Evolutionary conservation across 1,140 invertebrate species (phyloP).

Genomic region (Neotoxoptera formosana): DNA sequence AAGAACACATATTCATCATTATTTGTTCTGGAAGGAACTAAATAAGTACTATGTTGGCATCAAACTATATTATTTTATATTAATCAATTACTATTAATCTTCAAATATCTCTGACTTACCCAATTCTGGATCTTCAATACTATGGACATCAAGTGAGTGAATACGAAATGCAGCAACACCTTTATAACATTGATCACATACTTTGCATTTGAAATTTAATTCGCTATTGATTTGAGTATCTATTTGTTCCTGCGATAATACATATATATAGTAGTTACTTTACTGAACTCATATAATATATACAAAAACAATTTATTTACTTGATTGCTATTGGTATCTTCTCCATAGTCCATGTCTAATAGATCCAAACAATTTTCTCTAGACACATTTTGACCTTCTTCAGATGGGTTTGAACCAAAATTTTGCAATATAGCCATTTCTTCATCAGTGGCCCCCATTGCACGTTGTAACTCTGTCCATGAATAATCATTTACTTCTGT

Average conservation of each 20-base stretch:
- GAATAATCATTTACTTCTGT: conserved; percentile 59
- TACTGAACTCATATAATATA: not conserved
- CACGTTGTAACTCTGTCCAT: conserved; percentile 62
- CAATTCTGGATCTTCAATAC: conserved; percentile 54
- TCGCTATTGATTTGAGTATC: conserved; percentile 26
- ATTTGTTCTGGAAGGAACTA: not conserved
- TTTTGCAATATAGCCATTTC: conserved; percentile 63
- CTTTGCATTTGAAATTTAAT: conserved; percentile 44
- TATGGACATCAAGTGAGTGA: conserved; percentile 49
- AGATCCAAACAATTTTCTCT: conserved; percentile 13
- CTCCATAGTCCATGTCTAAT: conserved; percentile 26
- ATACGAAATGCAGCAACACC: conserved; percentile 55
- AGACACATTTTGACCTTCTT: conserved; percentile 4
- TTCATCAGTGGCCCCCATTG: conserved; percentile 63
- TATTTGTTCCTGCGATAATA: conserved; percentile 13
- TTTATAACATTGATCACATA: conserved; percentile 46
- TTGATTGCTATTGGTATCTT: not conserved
- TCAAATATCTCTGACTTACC: not conserved
- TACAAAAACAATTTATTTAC: conserved; percentile 1
- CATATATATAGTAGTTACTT: not conserved
- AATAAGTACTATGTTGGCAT: not conserved
- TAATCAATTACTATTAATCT: not conserved
- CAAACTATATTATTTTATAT: not conserved
- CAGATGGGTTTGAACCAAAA: conserved; percentile 60
- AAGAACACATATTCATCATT: not conserved